Evolutionary conservation across 30 jellyfish, hydroid and myxozoan species (phyloP).

Genomic region (Cassiopea andromeda): DNA sequence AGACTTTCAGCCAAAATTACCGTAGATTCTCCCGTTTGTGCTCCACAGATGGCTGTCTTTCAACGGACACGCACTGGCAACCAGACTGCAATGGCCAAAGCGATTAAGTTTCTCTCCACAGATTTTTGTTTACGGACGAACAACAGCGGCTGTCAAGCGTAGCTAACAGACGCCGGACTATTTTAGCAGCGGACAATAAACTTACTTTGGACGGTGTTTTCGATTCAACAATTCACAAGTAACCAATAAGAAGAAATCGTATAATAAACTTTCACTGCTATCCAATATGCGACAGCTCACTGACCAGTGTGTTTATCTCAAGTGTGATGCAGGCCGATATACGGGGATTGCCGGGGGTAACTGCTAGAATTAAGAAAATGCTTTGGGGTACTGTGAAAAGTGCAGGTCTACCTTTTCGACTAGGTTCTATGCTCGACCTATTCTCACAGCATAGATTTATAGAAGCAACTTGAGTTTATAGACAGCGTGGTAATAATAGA

Average conservation of each 20-base stretch:
- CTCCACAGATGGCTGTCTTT: constrained; percentile 64
- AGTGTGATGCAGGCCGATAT: background rate
- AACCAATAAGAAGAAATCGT: constrained; percentile 40
- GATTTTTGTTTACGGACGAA: constrained; percentile 31
- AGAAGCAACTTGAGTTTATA: too few species aligned
- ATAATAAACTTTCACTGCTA: background rate
- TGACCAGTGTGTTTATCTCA: constrained; percentile 13
- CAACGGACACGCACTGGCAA: constrained; percentile 9
- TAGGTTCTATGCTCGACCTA: too few species aligned
- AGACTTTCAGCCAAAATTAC: background rate
- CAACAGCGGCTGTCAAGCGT: constrained; percentile 1
- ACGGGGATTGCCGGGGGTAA: constrained; percentile 36
- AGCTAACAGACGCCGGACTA: constrained; percentile 4
- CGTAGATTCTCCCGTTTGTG: constrained; percentile 16
- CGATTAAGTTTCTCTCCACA: constrained; percentile 50
- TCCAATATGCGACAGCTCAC: constrained; percentile 26
- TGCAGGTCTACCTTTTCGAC: too few species aligned
- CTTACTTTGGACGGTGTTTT: constrained; percentile 7
- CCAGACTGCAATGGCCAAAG: constrained; percentile 44
- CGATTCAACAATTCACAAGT: constrained; percentile 25
- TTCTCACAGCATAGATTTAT: too few species aligned
- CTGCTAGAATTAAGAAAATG: too few species aligned
- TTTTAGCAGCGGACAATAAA: background rate
- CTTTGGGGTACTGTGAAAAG: too few species aligned
- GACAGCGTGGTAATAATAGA: too few species aligned